Evolutionary conservation across 2,797 vertebrate species (phyloP), one percentile per base, ranked within the genome.

Genomic region (Borostomias antarcticus): DNA sequence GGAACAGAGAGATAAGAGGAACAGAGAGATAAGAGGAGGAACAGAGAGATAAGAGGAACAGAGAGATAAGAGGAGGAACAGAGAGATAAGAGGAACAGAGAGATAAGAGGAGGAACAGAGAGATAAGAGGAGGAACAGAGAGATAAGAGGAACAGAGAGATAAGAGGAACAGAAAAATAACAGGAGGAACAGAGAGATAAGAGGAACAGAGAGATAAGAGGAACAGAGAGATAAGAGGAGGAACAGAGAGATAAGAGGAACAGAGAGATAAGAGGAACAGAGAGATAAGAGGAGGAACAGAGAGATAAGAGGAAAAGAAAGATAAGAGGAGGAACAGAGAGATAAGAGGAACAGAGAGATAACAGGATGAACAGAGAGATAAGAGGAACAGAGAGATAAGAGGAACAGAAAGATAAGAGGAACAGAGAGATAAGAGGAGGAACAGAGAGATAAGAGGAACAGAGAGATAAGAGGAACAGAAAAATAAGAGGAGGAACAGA

Each of bases 21-120:
- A 97, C 98, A 99, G 99, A 56, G 97, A 98, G 68, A 99, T 97
- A 96, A 85, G 26, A 53, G 62, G 32, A 65, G 40, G 43, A 37
- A 63, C 57, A 51, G 58, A 58, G 62, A 62, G 15, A 66, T 45
- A 48, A 8, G 43, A 33, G 0, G 1, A 5, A 3, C 4, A 69
- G 65, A 21, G 84, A 52, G 69, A n/a, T 32, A 66, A 29, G 62
- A n/a, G 51, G 60, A 53, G 54, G 25, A 56, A 56, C 5, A 28
- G 50, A 26, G 32, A 17, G 21, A n/a, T n/a, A n/a, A n/a, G n/a
- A n/a, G n/a, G n/a, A n/a, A n/a, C n/a, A n/a, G 32, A 32, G 5
- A 11, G 29, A 15, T 11, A 48, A 1, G 5, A 2, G 15, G 15
- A 32, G 33, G 30, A 25, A 17, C 1, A 53, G 35, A 37, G 32